These are phyloP conservation scores for Tiphia femorata DNA, from an alignment of 2,888 invertebrate genomes.

Conservation along the genomic window DNA sequence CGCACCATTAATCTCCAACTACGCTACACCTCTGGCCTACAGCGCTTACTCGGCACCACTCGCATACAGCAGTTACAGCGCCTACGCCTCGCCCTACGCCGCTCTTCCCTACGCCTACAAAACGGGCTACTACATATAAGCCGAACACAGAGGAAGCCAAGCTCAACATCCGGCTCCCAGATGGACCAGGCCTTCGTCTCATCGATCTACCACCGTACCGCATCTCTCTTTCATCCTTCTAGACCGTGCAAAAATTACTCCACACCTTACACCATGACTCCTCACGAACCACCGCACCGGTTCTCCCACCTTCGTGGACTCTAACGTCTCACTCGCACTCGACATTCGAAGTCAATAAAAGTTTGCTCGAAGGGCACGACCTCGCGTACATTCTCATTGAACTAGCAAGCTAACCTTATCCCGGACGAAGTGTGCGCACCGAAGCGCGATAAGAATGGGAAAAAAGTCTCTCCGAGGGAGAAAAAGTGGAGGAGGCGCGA, in stretches of 20 bases:
- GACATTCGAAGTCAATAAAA: slow-evolving; percentile 34
- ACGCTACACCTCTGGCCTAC: slow-evolving; percentile 60
- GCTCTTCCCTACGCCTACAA: slow-evolving; percentile 40
- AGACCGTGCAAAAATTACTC: too few relatives aligned
- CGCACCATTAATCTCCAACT: slow-evolving; percentile 59
- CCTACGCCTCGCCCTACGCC: slow-evolving; percentile 37
- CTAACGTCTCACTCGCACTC: slow-evolving; percentile 9
- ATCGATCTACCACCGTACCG: too few relatives aligned
- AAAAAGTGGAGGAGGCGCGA: too few relatives aligned
- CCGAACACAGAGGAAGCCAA: too few relatives aligned
- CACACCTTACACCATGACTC: not conserved
- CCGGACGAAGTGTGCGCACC: too few relatives aligned
- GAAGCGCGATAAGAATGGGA: too few relatives aligned
- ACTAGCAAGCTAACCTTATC: too few relatives aligned
- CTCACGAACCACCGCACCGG: not conserved
- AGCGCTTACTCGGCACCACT: slow-evolving; percentile 50
- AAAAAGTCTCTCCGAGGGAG: too few relatives aligned
- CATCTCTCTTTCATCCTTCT: not conserved
- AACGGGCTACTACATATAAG: slow-evolving; percentile 2
- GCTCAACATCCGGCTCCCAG: too few relatives aligned
- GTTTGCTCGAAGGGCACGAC: slow-evolving; percentile 28
- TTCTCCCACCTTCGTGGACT: not conserved
- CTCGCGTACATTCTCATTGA: too few relatives aligned
- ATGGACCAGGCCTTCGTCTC: not conserved
- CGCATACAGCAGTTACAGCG: slow-evolving; percentile 34